Base-by-base conservation (phyloP, 2,113 vertebrate species). In the Puffinus mauretanicus region DNA sequence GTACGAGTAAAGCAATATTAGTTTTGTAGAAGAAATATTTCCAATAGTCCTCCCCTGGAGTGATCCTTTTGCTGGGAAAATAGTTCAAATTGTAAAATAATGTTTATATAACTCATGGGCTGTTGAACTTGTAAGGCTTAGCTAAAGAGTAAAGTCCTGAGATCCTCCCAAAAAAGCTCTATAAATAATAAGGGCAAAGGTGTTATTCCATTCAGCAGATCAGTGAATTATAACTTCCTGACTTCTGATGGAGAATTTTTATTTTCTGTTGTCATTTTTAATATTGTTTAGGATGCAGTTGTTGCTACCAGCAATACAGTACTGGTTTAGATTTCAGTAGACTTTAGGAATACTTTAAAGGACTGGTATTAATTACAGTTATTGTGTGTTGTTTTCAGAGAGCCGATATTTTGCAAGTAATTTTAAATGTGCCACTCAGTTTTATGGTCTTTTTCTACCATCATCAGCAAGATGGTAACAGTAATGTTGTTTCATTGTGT, bases 71-170 rank as follows among this genome's bases (percentile, higher is more conserved):
- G 57, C 89, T 94, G 93, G 89, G 91, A 89, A 96, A 92, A 90
- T 36, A 81, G 73, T 83, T 94, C n/a, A 8, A 38, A 90, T 76
- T 54, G 84, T 91, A 77, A 82, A 88, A 85, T 86, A 55, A 64
- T 95, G 93, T 97, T 96, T 95, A 95, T 95, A 60, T 96, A 96
- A 97, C 96, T 94, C 82, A 2, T 4, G 38, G 96, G 93, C 60
- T 94, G 75, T 96, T 97, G 96, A 96, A 97, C 95, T 97, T 90
- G 54, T 6, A 64, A 80, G 86, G 86, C 62, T 96, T 58, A 90
- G 95, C 72, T 88, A 70, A 89, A 88, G 93, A 94, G 93, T 93
- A 94, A 96, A 97, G 97, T 95, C 95, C 89, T 8, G 89, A 81
- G 75, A 42, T 77, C 84, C 65, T 95, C 93, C 71, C 22, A 10